Conservation (phyloP, 2,888 invertebrate genomes). For the Athetis lepigone region DNA sequence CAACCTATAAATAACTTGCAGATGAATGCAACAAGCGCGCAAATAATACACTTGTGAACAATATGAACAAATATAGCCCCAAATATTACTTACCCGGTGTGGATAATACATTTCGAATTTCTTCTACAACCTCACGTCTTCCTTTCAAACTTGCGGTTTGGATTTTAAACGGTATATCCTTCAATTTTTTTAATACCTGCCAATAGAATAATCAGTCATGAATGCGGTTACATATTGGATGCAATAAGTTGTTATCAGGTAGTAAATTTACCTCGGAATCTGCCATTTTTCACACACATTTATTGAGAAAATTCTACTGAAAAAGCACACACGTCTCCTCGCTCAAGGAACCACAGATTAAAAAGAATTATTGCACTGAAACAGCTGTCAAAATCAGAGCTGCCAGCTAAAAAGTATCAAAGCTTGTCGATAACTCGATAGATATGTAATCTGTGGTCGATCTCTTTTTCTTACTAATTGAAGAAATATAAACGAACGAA, state of each 20-base stretch:
- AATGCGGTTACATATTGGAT: conserved; percentile 39
- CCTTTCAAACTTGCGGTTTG: conserved; percentile 94
- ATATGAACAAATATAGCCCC: conserved; percentile 26
- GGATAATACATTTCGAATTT: conserved; percentile 93
- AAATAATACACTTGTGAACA: conserved; percentile 13
- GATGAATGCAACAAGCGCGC: conserved; percentile 8
- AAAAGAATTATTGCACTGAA: conserved; percentile 51
- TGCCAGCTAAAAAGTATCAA: conserved; percentile 21
- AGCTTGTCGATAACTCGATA: too few species aligned
- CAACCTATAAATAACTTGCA: conserved; percentile 59
- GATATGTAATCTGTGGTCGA: too few species aligned
- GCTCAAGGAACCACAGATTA: conserved; percentile 69
- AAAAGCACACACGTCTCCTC: conserved; percentile 77
- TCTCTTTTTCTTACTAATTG: too few species aligned
- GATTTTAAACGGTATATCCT: conserved; percentile 93
- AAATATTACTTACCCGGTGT: conserved; percentile 91
- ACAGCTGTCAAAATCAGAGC: conserved; percentile 56
- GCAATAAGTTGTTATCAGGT: conserved; percentile 13
- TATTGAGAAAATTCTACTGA: conserved; percentile 68
- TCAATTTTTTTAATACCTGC: conserved; percentile 92
- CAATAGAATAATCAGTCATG: conserved; percentile 60
- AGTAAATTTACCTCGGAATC: conserved; percentile 91
- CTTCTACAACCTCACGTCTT: conserved; percentile 92
- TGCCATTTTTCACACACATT: conserved; percentile 91
- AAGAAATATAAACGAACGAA: too few species aligned